A percentile compares a stretch with the other conserved stretches of the same genome.
Conservation (phyloP, 2,797 vertebrate genomes). For the Helicolenus hilgendorfi region DNA sequence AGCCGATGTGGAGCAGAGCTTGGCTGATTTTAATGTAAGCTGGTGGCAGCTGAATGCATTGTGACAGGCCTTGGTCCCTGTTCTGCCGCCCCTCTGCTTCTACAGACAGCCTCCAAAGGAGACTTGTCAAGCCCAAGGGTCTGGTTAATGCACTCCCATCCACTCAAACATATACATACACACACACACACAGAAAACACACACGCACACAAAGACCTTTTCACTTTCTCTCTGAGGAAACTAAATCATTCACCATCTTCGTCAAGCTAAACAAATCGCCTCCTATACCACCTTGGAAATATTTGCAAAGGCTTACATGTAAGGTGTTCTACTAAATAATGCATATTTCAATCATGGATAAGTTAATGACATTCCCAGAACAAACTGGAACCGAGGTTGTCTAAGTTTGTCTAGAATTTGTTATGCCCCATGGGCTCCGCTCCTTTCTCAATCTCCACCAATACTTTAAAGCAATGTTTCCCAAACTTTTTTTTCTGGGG, state of each 20-base stretch:
- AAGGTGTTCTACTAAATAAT: slow-evolving; percentile 67
- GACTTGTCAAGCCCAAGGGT: slow-evolving; percentile 52
- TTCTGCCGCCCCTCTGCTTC: slow-evolving; percentile 15
- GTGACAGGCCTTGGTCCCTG: slow-evolving; percentile 55
- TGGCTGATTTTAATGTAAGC: slow-evolving; percentile 46
- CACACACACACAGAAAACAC: slow-evolving; percentile 10
- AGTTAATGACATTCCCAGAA: slow-evolving; percentile 28
- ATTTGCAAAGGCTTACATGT: slow-evolving; percentile 41
- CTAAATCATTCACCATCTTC: slow-evolving; percentile 41
- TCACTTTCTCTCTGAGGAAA: slow-evolving; percentile 41
- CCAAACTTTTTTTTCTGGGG: background rate
- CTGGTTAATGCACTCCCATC: slow-evolving; percentile 66
- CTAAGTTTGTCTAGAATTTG: background rate
- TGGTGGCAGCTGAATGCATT: slow-evolving; percentile 45
- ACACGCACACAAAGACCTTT: slow-evolving; percentile 48
- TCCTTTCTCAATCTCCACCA: background rate
- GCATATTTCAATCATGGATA: slow-evolving; percentile 64
- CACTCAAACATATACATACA: slow-evolving; percentile 24
- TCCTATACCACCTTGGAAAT: slow-evolving; percentile 14
- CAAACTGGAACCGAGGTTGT: slow-evolving; percentile 19
- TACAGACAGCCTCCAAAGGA: slow-evolving; percentile 40
- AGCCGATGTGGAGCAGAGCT: slow-evolving; percentile 38
- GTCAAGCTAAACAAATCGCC: slow-evolving; percentile 41
- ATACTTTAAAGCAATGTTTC: too few relatives aligned
- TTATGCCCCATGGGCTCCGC: background rate